These are phyloP conservation scores for Melanaphis sacchari DNA, from an alignment of 1,140 invertebrate species.

Conservation along the genomic window DNA sequence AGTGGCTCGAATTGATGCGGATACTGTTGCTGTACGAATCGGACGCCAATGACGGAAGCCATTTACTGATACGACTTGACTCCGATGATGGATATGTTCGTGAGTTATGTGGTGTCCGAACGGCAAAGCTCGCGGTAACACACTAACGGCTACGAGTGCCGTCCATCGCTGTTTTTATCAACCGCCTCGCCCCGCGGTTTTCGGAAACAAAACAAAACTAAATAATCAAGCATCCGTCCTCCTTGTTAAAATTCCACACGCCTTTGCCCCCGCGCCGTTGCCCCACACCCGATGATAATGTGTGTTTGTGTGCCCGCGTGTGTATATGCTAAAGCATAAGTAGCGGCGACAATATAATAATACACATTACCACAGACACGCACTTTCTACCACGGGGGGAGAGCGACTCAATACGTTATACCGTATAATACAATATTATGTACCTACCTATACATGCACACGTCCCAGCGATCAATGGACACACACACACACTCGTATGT, in stretches of 20 bases:
- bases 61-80: background rate
- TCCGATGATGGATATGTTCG: background rate
- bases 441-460: background rate
- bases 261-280: background rate
- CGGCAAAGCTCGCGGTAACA: constrained; percentile 41
- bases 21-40: background rate
- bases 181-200: constrained; percentile 48
- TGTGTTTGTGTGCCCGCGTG: too few relatives aligned
- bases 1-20: background rate
- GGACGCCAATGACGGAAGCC: background rate
- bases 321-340: background rate
- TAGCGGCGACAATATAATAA: constrained; percentile 14
- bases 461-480: background rate
- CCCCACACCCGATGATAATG: background rate
- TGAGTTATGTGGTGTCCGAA: background rate
- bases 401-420: too few relatives aligned
- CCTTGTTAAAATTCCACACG: constrained; percentile 44
- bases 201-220: constrained; percentile 48
- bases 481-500: too few relatives aligned
- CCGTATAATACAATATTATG: background rate
- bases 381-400: constrained; percentile 41
- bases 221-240: background rate
- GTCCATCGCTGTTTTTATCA: constrained; percentile 34
- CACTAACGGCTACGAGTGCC: background rate
- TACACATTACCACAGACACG: background rate